Evolutionary conservation across 1,140 invertebrate genomes (phyloP).

Genomic region (Apis florea): DNA sequence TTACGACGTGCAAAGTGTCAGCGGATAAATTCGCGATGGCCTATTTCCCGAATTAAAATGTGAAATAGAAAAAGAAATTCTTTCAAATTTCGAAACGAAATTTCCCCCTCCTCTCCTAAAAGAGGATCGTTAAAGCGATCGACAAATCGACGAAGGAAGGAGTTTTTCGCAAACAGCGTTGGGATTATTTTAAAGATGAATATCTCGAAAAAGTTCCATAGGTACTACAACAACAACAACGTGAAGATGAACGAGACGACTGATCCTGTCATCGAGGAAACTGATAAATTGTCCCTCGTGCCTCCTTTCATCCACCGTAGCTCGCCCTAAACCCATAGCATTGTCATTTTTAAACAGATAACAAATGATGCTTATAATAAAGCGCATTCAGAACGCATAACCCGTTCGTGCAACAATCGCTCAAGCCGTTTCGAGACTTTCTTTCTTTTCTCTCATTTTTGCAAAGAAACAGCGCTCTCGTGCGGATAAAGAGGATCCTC

Average conservation of each 20-base stretch:
- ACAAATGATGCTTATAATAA: constrained; percentile 74
- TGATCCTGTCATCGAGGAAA: constrained; percentile 53
- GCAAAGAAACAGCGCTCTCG: constrained; percentile 3
- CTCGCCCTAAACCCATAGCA: constrained; percentile 37
- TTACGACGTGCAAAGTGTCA: too few relatives aligned
- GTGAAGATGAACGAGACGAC: constrained; percentile 41
- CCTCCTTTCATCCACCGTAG: constrained; percentile 18
- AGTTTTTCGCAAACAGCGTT: neutral
- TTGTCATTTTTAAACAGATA: constrained; percentile 73
- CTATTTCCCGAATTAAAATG: too few relatives aligned
- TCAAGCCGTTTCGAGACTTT: constrained; percentile 28
- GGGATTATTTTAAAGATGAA: constrained; percentile 11
- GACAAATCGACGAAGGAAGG: too few relatives aligned
- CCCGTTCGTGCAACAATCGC: constrained; percentile 39
- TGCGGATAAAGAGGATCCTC: constrained; percentile 27
- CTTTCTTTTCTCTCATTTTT: constrained; percentile 38
- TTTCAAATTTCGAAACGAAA: neutral
- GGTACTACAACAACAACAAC: neutral
- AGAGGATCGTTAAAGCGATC: too few relatives aligned
- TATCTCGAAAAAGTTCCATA: constrained; percentile 4
- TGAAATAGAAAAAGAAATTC: too few relatives aligned
- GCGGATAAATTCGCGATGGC: too few relatives aligned
- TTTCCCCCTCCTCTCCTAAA: too few relatives aligned
- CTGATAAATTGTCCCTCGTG: constrained; percentile 66
- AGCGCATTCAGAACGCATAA: constrained; percentile 64